These are phyloP conservation scores for Lucilia cuprina DNA, from an alignment of 1,140 invertebrate species.

Conservation along the genomic window DNA sequence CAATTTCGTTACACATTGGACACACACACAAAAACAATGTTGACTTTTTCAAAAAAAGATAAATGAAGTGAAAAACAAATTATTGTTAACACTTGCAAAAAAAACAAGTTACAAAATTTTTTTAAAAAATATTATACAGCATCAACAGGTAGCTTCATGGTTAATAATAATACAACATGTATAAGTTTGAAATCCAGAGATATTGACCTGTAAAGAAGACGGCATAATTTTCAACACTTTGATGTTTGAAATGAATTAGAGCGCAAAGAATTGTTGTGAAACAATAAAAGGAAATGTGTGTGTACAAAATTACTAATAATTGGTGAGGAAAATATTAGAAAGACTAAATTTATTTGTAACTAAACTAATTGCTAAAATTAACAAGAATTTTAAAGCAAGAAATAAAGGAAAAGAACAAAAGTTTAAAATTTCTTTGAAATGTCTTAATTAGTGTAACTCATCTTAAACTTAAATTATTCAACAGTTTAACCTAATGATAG, in stretches of 20 bases:
- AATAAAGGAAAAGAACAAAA: too few species aligned
- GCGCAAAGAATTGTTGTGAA: background rate
- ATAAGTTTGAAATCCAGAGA: too few species aligned
- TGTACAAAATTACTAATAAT: background rate
- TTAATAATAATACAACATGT: background rate
- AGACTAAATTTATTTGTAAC: too few species aligned
- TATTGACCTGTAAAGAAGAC: background rate
- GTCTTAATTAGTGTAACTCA: too few species aligned
- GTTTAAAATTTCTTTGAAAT: too few species aligned
- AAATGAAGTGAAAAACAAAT: background rate
- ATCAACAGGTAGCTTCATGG: background rate
- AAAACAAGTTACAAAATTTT: background rate
- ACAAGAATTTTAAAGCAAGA: too few species aligned
- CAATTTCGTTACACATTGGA: too few species aligned
- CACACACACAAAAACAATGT: too few species aligned
- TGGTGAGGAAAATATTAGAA: background rate
- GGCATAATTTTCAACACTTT: background rate
- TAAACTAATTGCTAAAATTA: too few species aligned
- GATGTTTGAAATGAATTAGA: conserved; percentile 7
- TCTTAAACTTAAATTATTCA: too few species aligned
- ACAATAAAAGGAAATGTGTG: background rate
- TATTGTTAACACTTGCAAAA: background rate
- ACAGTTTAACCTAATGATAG: too few species aligned
- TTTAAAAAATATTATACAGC: background rate
- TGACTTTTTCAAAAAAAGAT: background rate